A percentile compares a stretch with the other conserved stretches of the same genome.
Evolutionary conservation across 1,140 invertebrate species (phyloP).

Genomic region (Tetranychus urticae): DNA sequence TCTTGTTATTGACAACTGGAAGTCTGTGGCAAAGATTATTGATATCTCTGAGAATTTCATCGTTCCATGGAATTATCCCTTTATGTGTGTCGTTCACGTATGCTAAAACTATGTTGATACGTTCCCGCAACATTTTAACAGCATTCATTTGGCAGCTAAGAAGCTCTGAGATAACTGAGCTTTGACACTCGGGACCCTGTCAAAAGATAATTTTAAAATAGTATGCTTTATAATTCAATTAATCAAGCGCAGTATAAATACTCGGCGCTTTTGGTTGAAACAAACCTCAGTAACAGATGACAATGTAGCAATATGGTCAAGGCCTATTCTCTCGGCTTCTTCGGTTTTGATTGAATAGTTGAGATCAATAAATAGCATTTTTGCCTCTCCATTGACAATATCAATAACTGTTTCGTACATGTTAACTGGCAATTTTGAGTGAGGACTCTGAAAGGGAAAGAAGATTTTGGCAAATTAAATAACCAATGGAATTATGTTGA

Average conservation of each 20-base stretch:
- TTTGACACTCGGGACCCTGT: conserved; percentile 2
- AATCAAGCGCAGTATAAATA: neutral
- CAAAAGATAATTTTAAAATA: neutral
- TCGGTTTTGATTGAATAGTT: conserved; percentile 85
- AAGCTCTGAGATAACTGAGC: conserved; percentile 52
- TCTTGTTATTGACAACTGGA: conserved; percentile 65
- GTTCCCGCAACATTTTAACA: conserved; percentile 85
- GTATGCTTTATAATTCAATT: too few species aligned
- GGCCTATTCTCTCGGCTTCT: conserved; percentile 88
- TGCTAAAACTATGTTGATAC: conserved; percentile 66
- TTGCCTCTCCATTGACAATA: conserved; percentile 49
- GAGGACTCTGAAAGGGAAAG: conserved; percentile 11
- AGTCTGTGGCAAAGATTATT: conserved; percentile 76
- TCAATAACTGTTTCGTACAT: conserved; percentile 91
- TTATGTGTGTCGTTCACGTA: conserved; percentile 71
- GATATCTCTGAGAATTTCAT: conserved; percentile 72
- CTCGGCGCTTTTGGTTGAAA: neutral
- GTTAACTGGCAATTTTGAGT: conserved; percentile 50
- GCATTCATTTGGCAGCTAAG: conserved; percentile 79
- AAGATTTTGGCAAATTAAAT: conserved; percentile 2
- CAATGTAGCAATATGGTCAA: conserved; percentile 87
- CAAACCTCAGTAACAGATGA: conserved; percentile 58
- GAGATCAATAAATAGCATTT: conserved; percentile 79
- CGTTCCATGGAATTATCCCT: conserved; percentile 58
- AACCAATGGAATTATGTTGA: neutral